Evolutionary conservation across 2,797 vertebrate genomes (phyloP).

Genomic region (Myoxocephalus aenaeus): DNA sequence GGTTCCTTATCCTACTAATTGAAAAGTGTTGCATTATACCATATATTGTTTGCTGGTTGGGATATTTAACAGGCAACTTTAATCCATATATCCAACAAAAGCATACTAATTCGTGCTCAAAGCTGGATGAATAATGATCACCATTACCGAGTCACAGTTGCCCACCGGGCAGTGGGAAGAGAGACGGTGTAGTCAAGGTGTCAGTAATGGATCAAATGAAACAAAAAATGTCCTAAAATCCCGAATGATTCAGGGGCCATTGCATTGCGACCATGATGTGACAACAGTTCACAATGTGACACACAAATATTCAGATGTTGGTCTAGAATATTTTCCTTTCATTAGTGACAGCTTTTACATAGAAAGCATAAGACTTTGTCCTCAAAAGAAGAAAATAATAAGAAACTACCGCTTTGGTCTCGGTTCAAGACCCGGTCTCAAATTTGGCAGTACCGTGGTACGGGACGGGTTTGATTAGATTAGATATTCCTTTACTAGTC

Average conservation of each 20-base stretch:
- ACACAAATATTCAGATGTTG: background rate
- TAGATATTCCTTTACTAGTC: no score
- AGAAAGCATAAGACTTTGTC: background rate
- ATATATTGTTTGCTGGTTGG: background rate
- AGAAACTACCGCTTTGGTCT: background rate
- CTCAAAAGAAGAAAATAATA: background rate
- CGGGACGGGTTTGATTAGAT: no score
- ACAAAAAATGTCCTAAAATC: background rate
- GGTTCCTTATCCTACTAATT: background rate
- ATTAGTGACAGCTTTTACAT: background rate
- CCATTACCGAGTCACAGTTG: background rate
- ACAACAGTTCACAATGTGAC: background rate
- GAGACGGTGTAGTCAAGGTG: background rate
- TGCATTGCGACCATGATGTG: background rate
- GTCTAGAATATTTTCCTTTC: no score
- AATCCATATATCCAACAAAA: background rate
- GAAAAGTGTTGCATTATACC: background rate
- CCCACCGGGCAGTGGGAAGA: background rate
- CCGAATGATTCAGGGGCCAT: background rate
- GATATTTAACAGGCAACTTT: background rate
- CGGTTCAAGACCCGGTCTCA: background rate
- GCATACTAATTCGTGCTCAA: background rate
- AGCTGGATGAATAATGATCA: background rate
- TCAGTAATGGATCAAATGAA: background rate
- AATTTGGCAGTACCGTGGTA: no score